Percentiles rank a stretch among this genome's conserved stretches.
Conservation (phyloP, 2,888 invertebrate species). For the Branchellion lobata region DNA sequence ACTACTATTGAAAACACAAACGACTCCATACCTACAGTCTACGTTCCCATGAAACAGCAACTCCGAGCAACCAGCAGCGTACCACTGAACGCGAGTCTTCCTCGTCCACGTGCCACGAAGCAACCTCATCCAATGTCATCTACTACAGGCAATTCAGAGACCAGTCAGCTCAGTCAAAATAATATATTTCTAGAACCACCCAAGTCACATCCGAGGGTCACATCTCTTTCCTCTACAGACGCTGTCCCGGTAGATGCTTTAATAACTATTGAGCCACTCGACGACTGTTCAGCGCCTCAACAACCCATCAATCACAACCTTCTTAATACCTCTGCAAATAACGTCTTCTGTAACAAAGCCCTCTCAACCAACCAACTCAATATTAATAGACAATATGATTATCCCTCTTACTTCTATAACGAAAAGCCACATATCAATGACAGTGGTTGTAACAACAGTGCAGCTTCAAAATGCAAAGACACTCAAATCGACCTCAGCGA, state of each 20-base stretch:
- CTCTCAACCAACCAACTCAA: conserved; percentile 3
- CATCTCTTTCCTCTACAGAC: background rate
- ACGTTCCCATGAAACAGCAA: background rate
- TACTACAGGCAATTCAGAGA: too few species aligned
- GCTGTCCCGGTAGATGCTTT: conserved; percentile 20
- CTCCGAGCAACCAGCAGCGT: conserved; percentile 28
- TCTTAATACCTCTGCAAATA: background rate
- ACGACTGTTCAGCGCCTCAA: background rate
- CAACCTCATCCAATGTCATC: conserved; percentile 12
- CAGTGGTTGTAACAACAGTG: background rate
- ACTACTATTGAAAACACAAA: too few species aligned
- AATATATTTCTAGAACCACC: background rate
- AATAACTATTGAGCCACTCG: conserved; percentile 28
- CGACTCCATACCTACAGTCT: too few species aligned
- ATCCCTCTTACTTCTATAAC: background rate
- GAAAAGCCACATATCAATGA: background rate
- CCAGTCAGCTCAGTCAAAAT: background rate
- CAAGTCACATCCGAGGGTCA: conserved; percentile 6
- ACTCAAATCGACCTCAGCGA: background rate
- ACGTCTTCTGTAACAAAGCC: conserved; percentile 8
- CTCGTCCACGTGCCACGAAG: conserved; percentile 26
- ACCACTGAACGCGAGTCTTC: conserved; percentile 20
- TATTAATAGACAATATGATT: background rate
- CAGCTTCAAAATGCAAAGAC: background rate
- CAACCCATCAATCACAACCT: background rate